Base-by-base conservation (phyloP, 92 coral and sea anemone genomes). In the Pocillopora meandrina region DNA sequence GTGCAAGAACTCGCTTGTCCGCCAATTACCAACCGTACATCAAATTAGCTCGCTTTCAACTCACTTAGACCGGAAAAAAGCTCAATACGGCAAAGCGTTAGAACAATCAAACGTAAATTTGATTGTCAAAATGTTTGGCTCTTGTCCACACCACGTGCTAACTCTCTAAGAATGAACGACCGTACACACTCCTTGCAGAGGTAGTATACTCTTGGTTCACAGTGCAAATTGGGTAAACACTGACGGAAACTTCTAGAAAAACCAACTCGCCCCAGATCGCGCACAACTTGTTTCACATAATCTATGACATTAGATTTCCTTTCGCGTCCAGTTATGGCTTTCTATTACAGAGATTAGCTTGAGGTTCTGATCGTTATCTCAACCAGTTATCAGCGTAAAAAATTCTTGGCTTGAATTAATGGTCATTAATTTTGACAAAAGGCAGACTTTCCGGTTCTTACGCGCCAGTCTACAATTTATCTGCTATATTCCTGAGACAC, bases 241-340 rank as follows among this genome's bases (percentile, higher is more conserved):
- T 52, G 11, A 35, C 14, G 47, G 47, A 69, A 2, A 67, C 5
- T 2, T 67, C 49, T 33, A 23, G 36, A 65, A 33, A 56, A 55
- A 23, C 15, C 36, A 80, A 55, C 35, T 60, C 60, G 68, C 10
- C 58, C 85, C 64, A 70, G 77, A 70, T 62, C 63, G 70, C 76
- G 60, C 62, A 81, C 77, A 81, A 34, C 42, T 68, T 31, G 17
- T 69, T 20, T 81, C 10, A 56, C 42, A 70, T 36, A 19, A 31
- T 60, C 56, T 64, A 70, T 42, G 5, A 42, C 52, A 17, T 61
- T 34, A 64, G 80, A 79, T 31, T 73, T 74, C 74, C 71, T 61
- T 55, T 83, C 59, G 80, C 86, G 74, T 72, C 86, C 86, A 83
- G 72, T 83, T 83, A 83, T 83, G 86, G 57, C 47, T 56, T 23